Evolutionary conservation across 2,113 vertebrate species (phyloP), one percentile per base, ranked within the genome.

Genomic region (Salvelinus sp.): DNA sequence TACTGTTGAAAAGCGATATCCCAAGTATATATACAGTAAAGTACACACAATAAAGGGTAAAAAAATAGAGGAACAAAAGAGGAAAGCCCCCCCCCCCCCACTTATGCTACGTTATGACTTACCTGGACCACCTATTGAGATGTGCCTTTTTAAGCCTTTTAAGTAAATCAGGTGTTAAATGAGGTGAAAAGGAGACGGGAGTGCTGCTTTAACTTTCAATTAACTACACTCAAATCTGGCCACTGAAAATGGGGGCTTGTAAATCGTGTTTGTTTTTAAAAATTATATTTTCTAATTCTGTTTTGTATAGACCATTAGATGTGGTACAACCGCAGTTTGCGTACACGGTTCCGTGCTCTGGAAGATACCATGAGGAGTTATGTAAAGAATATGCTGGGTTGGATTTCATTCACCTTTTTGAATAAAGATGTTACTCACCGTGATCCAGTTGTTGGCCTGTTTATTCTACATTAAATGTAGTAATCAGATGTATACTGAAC

Each of bases 341-440:
- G 68, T 47, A 25, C 68, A 23, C 44, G 22, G 33, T 69, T 54
- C 38, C 10, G 33, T 69, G 67, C 67, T 47, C 20, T 38, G 67
- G 20, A 44, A n/a, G 33, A 47, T 30, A 69, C 67, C 33, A 22
- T n/a, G 38, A 38, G 6, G 7, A 63, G 60, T n/a, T 44, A 47
- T 38, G 67, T 23, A 28, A 44, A 14, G 20, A 18, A 25, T 47
- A 12, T 9, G 44, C 44, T 38, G 67, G 22, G 68, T 48, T 69
- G 68, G 68, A 50, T 23, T 69, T 20, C 38, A 66, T 66, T 66
- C 64, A 66, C 64, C 64, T 20, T 69, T 69, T 69, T 48, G 44
- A 69, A 69, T 69, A 69, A 69, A 69, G 68, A 50, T 48, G 38
- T 48, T 22, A 69, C 68, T 69, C 33, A 47, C 33, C 44, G 68